Percentiles rank a stretch among this genome's conserved stretches.
phyloP scores from a whole-genome alignment of 2,888 invertebrate genomes.

The Amphiduros pacificus region DNA sequence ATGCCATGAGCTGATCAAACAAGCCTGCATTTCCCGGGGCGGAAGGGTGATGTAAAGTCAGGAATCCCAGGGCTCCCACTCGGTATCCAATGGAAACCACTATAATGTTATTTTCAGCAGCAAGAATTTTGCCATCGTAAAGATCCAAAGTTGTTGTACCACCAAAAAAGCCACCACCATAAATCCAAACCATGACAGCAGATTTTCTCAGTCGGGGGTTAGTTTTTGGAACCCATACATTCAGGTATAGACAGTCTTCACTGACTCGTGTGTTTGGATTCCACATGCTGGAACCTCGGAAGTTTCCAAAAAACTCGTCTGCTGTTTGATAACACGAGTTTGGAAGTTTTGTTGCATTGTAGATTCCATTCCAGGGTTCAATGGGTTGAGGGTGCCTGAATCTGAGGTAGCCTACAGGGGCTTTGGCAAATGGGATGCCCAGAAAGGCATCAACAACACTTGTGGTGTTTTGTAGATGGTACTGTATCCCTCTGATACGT shows the following conservation, averaged over 20 bases:
- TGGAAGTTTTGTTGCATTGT: conserved; percentile 67
- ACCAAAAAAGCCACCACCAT: conserved; percentile 71
- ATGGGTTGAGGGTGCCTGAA: conserved; percentile 50
- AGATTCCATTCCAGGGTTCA: conserved; percentile 64
- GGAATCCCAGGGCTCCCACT: conserved; percentile 80
- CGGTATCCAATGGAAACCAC: conserved; percentile 94
- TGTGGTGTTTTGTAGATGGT: conserved; percentile 23
- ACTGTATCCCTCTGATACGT: conserved; percentile 26
- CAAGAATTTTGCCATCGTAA: conserved; percentile 88
- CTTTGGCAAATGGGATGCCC: conserved; percentile 58
- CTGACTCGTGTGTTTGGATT: conserved; percentile 88
- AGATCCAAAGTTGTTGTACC: conserved; percentile 91
- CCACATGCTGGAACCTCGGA: conserved; percentile 76
- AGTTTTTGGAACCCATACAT: conserved; percentile 79
- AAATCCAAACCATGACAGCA: conserved; percentile 92
- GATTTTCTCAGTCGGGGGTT: conserved; percentile 60
- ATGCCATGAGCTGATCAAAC: conserved; percentile 91
- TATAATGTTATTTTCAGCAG: conserved; percentile 84
- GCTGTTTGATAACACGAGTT: conserved; percentile 34
- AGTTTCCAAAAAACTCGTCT: conserved; percentile 27
- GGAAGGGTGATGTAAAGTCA: conserved; percentile 63
- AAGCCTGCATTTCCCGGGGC: conserved; percentile 92
- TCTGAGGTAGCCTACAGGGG: conserved; percentile 67
- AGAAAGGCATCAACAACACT: conserved; percentile 44
- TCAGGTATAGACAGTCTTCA: conserved; percentile 94